Evolutionary conservation across 1,140 invertebrate species (phyloP).

Genomic region (Frieseomelitta varia): DNA sequence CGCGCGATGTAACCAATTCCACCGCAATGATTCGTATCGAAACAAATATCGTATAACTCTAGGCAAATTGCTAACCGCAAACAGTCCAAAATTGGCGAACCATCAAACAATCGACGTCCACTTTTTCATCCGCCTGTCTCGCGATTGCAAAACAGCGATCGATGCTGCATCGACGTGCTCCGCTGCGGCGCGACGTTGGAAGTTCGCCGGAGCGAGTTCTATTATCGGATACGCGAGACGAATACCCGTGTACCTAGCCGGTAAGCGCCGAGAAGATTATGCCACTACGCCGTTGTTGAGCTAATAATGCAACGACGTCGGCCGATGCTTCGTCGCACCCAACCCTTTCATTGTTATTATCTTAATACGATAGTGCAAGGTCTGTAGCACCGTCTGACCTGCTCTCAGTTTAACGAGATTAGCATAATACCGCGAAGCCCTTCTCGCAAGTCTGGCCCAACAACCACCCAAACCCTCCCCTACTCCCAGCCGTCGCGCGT

Average conservation of each 20-base stretch:
- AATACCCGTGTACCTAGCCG: conserved; percentile 53
- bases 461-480: neutral
- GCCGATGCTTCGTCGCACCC: conserved; percentile 56
- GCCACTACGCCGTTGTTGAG: conserved; percentile 48
- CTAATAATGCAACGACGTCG: conserved; percentile 58
- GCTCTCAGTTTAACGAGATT: conserved; percentile 75
- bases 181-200: neutral
- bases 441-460: conserved; percentile 70
- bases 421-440: conserved; percentile 75
- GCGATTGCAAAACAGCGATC: neutral
- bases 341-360: conserved; percentile 73
- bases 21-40: neutral
- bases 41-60: neutral
- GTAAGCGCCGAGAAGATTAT: conserved; percentile 63
- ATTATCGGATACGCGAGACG: conserved; percentile 45
- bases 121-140: neutral
- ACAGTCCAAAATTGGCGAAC: neutral
- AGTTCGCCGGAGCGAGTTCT: conserved; percentile 22
- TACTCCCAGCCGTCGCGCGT: conserved; percentile 5
- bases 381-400: conserved; percentile 69
- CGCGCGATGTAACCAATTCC: neutral
- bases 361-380: conserved; percentile 73
- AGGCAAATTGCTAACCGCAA: neutral
- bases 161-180: neutral
- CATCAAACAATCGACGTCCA: neutral